Evolutionary conservation across 2,888 invertebrate species (phyloP).

Genomic region (Helleia helle): DNA sequence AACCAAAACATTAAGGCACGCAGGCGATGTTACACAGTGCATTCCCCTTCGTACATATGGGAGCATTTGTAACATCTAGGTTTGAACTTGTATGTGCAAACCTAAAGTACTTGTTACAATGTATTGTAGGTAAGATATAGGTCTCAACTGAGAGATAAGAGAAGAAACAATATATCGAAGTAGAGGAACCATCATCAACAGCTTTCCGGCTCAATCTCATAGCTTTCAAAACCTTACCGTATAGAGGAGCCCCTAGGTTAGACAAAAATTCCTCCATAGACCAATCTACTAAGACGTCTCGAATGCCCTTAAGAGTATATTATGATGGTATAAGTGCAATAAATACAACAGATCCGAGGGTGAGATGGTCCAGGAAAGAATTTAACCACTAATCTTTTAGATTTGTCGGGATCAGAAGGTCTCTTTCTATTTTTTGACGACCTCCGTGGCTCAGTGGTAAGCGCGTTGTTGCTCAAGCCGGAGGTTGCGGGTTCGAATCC

Average conservation of each 20-base stretch:
- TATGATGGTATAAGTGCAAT: background rate
- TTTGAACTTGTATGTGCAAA: conserved; percentile 23
- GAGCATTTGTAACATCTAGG: conserved; percentile 19
- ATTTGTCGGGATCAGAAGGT: no score
- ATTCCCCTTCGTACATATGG: conserved; percentile 16
- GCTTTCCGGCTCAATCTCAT: background rate
- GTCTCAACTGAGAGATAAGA: background rate
- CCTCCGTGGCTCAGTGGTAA: no score
- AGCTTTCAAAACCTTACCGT: background rate
- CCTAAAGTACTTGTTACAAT: conserved; percentile 17
- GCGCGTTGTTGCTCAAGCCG: no score
- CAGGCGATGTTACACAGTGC: conserved; percentile 8
- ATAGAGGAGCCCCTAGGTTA: background rate
- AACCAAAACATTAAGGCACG: conserved; percentile 16
- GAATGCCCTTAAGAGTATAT: background rate
- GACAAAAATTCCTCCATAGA: background rate
- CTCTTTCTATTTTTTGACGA: no score
- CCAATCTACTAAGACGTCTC: background rate
- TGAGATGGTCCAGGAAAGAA: background rate
- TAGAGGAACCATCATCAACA: background rate
- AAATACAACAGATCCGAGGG: background rate
- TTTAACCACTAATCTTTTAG: background rate
- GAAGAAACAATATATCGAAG: background rate
- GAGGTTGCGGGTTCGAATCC: no score
- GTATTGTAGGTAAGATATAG: no score